Percentiles rank a stretch among this genome's conserved stretches.
phyloP scores from a whole-genome alignment of 2,797 vertebrate species.

The Pseudotriccus pelzelni region DNA sequence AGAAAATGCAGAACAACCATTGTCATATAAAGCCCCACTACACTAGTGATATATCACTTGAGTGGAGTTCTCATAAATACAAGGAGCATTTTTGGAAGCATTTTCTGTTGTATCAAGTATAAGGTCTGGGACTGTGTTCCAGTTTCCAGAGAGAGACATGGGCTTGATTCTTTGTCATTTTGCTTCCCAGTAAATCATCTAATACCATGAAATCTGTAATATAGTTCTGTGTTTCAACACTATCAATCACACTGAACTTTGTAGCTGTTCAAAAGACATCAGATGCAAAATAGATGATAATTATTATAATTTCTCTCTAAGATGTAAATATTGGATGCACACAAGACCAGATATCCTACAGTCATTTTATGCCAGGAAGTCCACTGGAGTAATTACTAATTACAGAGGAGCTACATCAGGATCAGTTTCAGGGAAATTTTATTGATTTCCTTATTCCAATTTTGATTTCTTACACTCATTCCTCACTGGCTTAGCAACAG shows the following conservation, averaged over 20 bases:
- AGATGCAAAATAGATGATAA: background rate
- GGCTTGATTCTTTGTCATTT: background rate
- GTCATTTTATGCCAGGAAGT: background rate
- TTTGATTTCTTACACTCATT: background rate
- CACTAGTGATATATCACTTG: fast-evolving
- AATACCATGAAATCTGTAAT: background rate
- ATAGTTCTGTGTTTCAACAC: background rate
- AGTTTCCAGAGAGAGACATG: background rate
- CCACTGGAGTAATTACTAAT: background rate
- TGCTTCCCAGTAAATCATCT: background rate
- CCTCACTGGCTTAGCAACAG: background rate
- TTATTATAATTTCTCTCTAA: background rate
- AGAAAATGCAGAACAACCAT: background rate
- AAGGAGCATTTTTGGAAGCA: background rate
- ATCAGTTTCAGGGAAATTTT: background rate
- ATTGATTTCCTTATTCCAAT: conserved; percentile 13
- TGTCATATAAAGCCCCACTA: background rate
- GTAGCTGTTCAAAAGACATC: background rate
- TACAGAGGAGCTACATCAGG: background rate
- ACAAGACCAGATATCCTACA: background rate
- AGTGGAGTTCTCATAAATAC: background rate
- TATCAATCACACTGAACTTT: background rate
- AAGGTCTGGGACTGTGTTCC: background rate
- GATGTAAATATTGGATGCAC: background rate
- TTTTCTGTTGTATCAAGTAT: background rate